These are phyloP conservation scores for Meteorus cinctellus DNA, from an alignment of 2,888 invertebrate genomes.

Conservation along the genomic window DNA sequence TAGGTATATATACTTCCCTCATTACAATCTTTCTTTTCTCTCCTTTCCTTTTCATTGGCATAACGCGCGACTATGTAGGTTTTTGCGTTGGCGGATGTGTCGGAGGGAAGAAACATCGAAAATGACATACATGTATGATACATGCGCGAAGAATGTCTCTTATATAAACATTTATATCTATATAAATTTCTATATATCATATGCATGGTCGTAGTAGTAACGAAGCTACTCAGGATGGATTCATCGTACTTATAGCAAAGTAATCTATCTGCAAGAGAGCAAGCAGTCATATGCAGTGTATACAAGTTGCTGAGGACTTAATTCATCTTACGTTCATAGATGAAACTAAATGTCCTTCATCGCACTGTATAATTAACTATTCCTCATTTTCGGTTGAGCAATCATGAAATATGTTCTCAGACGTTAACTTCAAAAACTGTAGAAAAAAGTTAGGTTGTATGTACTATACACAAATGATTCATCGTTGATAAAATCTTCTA, in stretches of 20 bases:
- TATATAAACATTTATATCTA: not conserved
- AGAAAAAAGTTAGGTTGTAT: not conserved
- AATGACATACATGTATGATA: constrained; percentile 7
- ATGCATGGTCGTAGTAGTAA: not conserved
- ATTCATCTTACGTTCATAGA: constrained; percentile 2
- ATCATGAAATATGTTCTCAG: too few species aligned
- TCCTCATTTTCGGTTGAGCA: not conserved
- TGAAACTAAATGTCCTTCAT: constrained; percentile 9
- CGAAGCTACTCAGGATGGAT: not conserved
- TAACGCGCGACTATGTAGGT: constrained; percentile 9
- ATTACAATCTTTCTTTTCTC: constrained; percentile 42
- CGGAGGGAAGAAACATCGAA: constrained; percentile 10
- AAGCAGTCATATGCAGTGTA: not conserved
- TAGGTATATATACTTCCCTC: constrained; percentile 14
- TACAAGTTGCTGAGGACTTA: not conserved
- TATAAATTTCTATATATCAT: not conserved
- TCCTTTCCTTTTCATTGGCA: constrained; percentile 4
- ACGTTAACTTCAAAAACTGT: too few species aligned
- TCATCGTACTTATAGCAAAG: constrained; percentile 21
- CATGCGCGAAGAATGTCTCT: not conserved
- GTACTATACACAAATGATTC: not conserved
- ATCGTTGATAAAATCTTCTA: too few species aligned
- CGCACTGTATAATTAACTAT: not conserved
- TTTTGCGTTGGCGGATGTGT: constrained; percentile 19
- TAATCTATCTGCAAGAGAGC: constrained; percentile 20